Evolutionary conservation across 1,140 invertebrate genomes (phyloP), one percentile per base, ranked within the genome.

Genomic region (Luehdorfia chinensis): DNA sequence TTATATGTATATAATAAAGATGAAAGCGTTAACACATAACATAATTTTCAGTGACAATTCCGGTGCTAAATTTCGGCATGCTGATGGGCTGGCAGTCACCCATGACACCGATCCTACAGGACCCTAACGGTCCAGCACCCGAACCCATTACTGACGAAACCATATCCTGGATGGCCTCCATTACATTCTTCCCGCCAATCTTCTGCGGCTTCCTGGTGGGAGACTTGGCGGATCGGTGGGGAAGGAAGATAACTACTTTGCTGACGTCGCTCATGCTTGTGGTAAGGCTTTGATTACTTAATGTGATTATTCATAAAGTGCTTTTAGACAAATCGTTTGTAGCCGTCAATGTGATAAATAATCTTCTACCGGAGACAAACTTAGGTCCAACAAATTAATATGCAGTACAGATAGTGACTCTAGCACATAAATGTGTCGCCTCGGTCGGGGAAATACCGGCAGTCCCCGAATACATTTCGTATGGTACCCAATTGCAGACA

Each of bases 41-140:
- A n/a, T 13, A 16, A 21, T 36, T 75, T 59, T 0, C 63, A 84
- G 80, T 84, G 3, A 84, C 80, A 7, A 75, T 83, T 14, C 80
- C 80, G 3, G 80, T 80, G 1, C 37, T 84, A 11, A 84, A 83
- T 58, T 84, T 84, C 68, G 80, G 80, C 3, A 84, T 85, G 80
- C 53, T 85, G 14, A 80, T 85, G 69, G 80, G 80, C 1, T 85
- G 80, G 80, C 80, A 79, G 64, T 85, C 80, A 0, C 80, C 80
- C 1, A 85, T 85, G 80, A 85, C 80, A 1, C 76, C 78, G 0
- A 62, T 85, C 11, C 64, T 84, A 7, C 78, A 85, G 43, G 50
- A 62, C 9, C 31, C 43, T 1, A 49, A 69, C 11, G 78, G 81
- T 0, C 81, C 81, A 1, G 78, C 81, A 0, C 75, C 78, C 1